A percentile compares a stretch with the other conserved stretches of the same genome.
phyloP scores from a whole-genome alignment of 92 coral and sea anemone species.

The Zoanthus gigantus region DNA sequence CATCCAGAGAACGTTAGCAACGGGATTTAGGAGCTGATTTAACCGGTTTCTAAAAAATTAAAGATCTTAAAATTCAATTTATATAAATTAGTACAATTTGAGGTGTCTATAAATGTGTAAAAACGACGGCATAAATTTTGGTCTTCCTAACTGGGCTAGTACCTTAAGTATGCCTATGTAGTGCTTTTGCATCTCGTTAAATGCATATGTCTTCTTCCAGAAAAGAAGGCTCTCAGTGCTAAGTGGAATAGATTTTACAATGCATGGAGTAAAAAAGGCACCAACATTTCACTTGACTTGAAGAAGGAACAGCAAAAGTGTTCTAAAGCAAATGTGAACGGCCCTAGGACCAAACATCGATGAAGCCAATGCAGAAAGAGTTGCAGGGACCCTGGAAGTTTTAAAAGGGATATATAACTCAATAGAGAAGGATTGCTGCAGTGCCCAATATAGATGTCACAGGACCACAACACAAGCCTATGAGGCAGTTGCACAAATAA shows the following conservation, averaged over 20 bases:
- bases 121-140: constrained; percentile 4
- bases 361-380: constrained; percentile 65
- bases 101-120: not conserved
- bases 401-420: constrained; percentile 48
- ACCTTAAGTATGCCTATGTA: constrained; percentile 64
- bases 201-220: constrained; percentile 47
- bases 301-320: constrained; percentile 68
- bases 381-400: constrained; percentile 69
- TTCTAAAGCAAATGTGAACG: constrained; percentile 64
- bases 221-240: constrained; percentile 53
- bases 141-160: constrained; percentile 13
- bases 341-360: constrained; percentile 69
- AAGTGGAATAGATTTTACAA: constrained; percentile 72
- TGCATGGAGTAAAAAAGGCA: constrained; percentile 60
- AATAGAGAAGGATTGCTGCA: constrained; percentile 64
- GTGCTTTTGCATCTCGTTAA: constrained; percentile 52
- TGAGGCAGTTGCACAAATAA: constrained; percentile 13
- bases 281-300: constrained; percentile 68
- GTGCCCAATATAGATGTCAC: constrained; percentile 4
- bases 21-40: not conserved
- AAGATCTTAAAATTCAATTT: not conserved
- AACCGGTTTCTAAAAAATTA: not conserved
- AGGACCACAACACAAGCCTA: constrained; percentile 33
- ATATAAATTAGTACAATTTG: not conserved
- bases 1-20: not conserved